Evolutionary conservation across 2,888 invertebrate species (phyloP), one percentile per base, ranked within the genome.

Genomic region (Hipparchia semele): DNA sequence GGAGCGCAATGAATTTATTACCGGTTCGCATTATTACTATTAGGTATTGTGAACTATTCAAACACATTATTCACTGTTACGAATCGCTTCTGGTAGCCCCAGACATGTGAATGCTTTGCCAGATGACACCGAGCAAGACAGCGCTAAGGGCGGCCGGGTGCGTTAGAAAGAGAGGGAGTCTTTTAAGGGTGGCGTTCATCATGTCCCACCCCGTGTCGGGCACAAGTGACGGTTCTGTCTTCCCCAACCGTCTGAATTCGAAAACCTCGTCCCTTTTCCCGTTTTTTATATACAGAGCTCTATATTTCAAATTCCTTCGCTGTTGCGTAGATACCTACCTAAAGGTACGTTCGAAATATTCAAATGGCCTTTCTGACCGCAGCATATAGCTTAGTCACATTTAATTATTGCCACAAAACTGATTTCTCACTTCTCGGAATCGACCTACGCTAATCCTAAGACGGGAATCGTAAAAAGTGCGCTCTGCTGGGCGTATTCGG

Each of bases 21-120:
- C 75, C 75, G 75, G 75, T 72, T 65, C 73, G 56, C 65, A 82
- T 86, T 87, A 88, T 89, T 89, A 88, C 87, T 89, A 90, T 89
- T 89, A 86, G 85, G 86, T 86, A 86, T 84, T 85, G 86, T 89
- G 85, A 86, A 86, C 83, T 81, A 82, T 86, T 86, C 84, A 82
- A 84, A 90, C 89, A 90, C 87, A 91, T 90, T 92, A 91, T 90
- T 90, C 91, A 90, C 88, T 90, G 91, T 92, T 90, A 88, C 90
- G 90, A 91, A 89, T 92, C 88, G 90, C 86, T 88, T 86, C 88
- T 90, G 89, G 90, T 90, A 82, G 85, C 88, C 90, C 89, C 88
- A 83, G 85, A 83, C 84, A 83, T 87, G 86, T 88, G 89, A 89
- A 86, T 86, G 86, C 86, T 82, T 83, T 83, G 90, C 90, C 92